Percentiles rank a stretch among this genome's conserved stretches.
Conservation (phyloP, 2,113 vertebrate species). For the Dicerorhinus sumatrensis region DNA sequence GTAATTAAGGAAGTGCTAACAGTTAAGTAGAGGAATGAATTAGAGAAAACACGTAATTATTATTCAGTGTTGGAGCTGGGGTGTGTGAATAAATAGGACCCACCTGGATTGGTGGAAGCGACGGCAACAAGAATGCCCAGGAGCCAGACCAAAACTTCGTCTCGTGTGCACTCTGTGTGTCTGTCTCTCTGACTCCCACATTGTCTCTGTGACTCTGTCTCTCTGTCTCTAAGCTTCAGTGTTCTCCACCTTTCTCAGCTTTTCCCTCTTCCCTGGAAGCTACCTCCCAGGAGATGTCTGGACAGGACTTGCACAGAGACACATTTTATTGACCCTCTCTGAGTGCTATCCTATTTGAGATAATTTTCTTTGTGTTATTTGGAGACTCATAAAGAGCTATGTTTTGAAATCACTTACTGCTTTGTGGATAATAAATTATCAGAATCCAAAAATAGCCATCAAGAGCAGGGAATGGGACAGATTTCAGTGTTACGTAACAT, state of each 20-base stretch:
- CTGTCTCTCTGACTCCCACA: rapidly evolving
- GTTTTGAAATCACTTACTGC: not conserved
- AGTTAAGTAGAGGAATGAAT: slow-evolving; percentile 65
- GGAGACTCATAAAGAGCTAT: not conserved
- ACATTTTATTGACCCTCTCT: not conserved
- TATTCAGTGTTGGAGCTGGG: not conserved
- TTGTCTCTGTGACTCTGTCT: rapidly evolving
- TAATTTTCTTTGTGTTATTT: not conserved
- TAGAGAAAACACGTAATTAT: slow-evolving; percentile 52
- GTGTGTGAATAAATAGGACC: not conserved
- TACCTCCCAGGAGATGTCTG: rapidly evolving
- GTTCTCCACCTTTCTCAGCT: not conserved
- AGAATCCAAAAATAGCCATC: slow-evolving; percentile 15
- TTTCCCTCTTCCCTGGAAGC: rapidly evolving
- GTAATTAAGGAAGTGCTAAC: slow-evolving; percentile 84
- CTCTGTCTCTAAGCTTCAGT: not conserved
- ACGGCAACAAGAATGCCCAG: rapidly evolving
- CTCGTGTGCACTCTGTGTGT: rapidly evolving
- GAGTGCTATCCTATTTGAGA: not conserved
- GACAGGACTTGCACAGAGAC: not conserved
- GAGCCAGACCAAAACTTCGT: rapidly evolving
- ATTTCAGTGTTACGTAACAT: not conserved
- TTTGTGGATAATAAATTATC: not conserved
- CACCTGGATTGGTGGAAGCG: rapidly evolving
- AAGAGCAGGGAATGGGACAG: not conserved